phyloP scores from a whole-genome alignment of 2,797 vertebrate genomes.

The Moxostoma hubbsi region DNA sequence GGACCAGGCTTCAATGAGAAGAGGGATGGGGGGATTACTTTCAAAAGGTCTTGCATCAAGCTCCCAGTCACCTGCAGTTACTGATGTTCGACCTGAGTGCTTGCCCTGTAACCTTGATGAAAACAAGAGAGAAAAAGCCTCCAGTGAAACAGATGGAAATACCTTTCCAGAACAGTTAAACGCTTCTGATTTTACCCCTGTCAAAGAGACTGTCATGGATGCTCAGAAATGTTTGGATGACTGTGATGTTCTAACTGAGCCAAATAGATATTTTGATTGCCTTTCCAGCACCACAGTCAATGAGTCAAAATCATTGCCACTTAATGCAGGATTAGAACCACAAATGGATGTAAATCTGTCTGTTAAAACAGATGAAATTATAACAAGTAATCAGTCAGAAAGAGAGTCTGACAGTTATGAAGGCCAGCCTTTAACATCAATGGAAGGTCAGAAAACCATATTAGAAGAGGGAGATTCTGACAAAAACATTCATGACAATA shows the following conservation, averaged over 20 bases:
- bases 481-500: background rate
- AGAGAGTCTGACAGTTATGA: slow-evolving; percentile 8
- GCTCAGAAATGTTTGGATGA: background rate
- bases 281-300: slow-evolving; percentile 7
- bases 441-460: background rate
- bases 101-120: background rate
- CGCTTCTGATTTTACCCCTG: background rate
- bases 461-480: slow-evolving; percentile 8
- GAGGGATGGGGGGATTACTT: slow-evolving; percentile 30
- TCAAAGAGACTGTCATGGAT: slow-evolving; percentile 4
- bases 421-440: background rate
- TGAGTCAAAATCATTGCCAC: background rate
- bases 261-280: background rate
- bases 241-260: background rate
- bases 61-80: slow-evolving; percentile 22
- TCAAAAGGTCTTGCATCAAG: slow-evolving; percentile 23
- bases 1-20: background rate
- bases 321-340: too few species aligned
- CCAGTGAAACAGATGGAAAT: slow-evolving; percentile 7
- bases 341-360: too few species aligned
- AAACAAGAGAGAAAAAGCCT: slow-evolving; percentile 6
- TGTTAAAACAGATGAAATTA: too few species aligned
- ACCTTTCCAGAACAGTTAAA: background rate
- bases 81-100: background rate
- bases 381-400: background rate